Percentiles rank a stretch among this genome's conserved stretches.
phyloP scores from a whole-genome alignment of 2,113 vertebrate species.

The Syrmaticus mikado region DNA sequence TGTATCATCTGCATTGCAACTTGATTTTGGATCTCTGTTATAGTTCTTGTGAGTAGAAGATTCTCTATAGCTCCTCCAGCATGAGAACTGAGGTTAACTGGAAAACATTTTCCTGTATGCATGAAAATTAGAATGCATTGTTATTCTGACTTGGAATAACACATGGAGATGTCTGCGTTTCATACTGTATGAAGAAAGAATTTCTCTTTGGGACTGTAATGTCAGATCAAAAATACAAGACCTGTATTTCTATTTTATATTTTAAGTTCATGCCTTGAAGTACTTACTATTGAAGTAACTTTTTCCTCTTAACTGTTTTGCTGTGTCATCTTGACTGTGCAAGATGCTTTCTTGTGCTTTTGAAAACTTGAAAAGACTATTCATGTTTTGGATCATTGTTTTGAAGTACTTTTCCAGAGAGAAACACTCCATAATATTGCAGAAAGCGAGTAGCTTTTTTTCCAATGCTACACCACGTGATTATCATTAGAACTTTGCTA shows the following conservation, averaged over 20 bases:
- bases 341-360: not conserved
- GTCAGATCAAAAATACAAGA: not conserved
- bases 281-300: no score
- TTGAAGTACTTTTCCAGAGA: not conserved
- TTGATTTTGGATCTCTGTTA: not conserved
- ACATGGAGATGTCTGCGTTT: not conserved
- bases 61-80: not conserved
- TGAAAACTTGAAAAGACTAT: not conserved
- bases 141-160: not conserved
- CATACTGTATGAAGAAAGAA: not conserved
- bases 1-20: not conserved
- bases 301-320: not conserved
- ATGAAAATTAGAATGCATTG: not conserved
- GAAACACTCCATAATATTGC: not conserved
- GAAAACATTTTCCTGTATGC: not conserved
- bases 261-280: not conserved
- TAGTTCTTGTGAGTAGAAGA: not conserved
- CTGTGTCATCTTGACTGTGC: not conserved
- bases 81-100: not conserved
- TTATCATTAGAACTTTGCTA: not conserved
- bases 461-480: no score
- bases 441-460: not conserved
- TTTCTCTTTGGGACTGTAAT: not conserved
- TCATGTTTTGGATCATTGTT: not conserved
- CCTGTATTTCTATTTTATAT: not conserved